Evolutionary conservation across 1,140 invertebrate species (phyloP).

Genomic region (Lethrus apterus): DNA sequence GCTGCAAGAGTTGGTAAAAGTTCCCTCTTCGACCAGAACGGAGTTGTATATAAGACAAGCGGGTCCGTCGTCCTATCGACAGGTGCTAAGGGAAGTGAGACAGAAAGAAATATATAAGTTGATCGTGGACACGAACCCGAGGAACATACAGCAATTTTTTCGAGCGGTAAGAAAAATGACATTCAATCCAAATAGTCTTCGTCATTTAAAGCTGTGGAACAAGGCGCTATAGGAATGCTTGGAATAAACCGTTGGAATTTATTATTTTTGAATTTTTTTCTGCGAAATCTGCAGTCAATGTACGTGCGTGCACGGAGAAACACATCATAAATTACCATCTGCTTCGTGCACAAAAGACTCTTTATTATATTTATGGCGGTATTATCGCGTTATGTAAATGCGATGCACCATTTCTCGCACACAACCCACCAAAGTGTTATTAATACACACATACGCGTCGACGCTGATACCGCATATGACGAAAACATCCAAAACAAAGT

Average conservation of each 20-base stretch:
- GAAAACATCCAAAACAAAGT: too few species aligned
- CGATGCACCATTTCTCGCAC: too few species aligned
- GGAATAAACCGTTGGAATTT: background rate
- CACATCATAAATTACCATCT: background rate
- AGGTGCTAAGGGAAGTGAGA: slow-evolving; percentile 69
- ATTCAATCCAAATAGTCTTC: too few species aligned
- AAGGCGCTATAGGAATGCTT: background rate
- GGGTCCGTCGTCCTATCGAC: slow-evolving; percentile 64
- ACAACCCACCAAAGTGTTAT: too few species aligned
- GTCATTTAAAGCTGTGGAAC: background rate
- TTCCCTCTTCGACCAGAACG: slow-evolving; percentile 53
- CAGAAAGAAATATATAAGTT: slow-evolving; percentile 78
- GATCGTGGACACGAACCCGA: slow-evolving; percentile 75
- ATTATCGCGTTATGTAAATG: too few species aligned
- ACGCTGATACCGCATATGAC: too few species aligned
- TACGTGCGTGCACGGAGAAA: background rate
- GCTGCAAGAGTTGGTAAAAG: slow-evolving; percentile 73
- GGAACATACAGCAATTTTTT: slow-evolving; percentile 68
- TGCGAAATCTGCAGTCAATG: background rate
- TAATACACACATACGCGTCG: too few species aligned
- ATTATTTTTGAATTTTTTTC: background rate
- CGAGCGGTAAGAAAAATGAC: slow-evolving; percentile 81
- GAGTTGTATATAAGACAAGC: slow-evolving; percentile 81
- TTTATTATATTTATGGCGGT: too few species aligned
- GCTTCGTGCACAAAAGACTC: background rate